Evolutionary conservation across 2,113 vertebrate species (phyloP).

Genomic region (Oenanthe melanoleuca): DNA sequence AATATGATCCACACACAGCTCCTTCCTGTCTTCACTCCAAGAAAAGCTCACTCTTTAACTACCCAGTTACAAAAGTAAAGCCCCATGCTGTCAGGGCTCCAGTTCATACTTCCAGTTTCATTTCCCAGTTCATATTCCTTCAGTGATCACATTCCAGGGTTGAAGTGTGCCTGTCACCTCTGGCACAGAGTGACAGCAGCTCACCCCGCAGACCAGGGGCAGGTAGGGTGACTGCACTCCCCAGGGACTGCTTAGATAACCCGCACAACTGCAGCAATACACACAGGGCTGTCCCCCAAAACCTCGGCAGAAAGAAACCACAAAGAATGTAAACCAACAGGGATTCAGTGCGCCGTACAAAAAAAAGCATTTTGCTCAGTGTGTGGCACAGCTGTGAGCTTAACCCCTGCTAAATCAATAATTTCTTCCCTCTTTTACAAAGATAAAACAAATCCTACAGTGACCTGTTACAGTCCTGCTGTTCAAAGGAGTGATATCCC

Average conservation of each 20-base stretch:
- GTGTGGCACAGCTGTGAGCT: neutral
- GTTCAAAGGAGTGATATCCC: neutral
- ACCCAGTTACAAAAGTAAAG: neutral
- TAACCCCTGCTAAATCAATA: neutral
- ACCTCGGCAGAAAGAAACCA: neutral
- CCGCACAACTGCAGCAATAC: neutral
- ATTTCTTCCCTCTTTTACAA: neutral
- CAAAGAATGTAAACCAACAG: accelerated
- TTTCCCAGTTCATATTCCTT: neutral
- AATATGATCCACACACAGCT: neutral
- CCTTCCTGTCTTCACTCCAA: neutral
- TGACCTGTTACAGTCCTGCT: neutral
- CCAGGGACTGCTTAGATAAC: neutral
- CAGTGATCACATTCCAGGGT: neutral
- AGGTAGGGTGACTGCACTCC: neutral
- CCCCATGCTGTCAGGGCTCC: neutral
- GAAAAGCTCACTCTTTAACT: neutral
- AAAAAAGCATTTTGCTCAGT: neutral
- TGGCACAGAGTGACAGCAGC: neutral
- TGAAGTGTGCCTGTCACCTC: neutral
- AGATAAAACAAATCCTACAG: neutral
- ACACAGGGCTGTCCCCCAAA: neutral
- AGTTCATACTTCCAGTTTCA: too few relatives aligned
- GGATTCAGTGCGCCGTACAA: neutral
- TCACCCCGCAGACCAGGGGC: neutral